phyloP scores from a whole-genome alignment of 2,888 invertebrate genomes.

The Thalpophila matura region DNA sequence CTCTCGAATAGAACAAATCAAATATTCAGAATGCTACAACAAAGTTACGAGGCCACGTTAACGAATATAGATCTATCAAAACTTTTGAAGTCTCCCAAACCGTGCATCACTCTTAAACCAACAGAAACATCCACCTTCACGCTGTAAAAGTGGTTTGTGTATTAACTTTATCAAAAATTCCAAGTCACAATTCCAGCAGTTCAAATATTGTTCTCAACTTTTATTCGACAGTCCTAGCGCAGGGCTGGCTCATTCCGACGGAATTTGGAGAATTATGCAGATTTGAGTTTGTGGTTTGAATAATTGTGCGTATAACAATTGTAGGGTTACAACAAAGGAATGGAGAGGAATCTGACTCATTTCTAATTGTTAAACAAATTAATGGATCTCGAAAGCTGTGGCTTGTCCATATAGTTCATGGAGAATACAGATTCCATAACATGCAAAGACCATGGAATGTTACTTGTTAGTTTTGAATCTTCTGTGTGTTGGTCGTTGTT shows the following conservation, averaged over 20 bases:
- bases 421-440: background rate
- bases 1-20: background rate
- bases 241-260: constrained; percentile 42
- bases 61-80: constrained; percentile 12
- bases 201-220: constrained; percentile 47
- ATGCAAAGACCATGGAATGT: background rate
- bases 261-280: constrained; percentile 50
- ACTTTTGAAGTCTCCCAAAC: constrained; percentile 11
- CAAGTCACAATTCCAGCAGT: constrained; percentile 35
- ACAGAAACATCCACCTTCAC: background rate
- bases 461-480: too few species aligned
- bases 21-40: background rate
- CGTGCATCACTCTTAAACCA: constrained; percentile 10
- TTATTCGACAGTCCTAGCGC: constrained; percentile 30
- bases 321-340: constrained; percentile 21
- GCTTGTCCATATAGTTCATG: background rate
- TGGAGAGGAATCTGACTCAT: constrained; percentile 9
- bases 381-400: constrained; percentile 13
- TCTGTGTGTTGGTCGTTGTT: too few species aligned
- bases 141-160: constrained; percentile 10
- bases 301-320: constrained; percentile 46
- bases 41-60: background rate
- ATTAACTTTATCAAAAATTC: constrained; percentile 54
- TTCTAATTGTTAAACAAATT: constrained; percentile 37
- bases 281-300: constrained; percentile 52